phyloP scores from a whole-genome alignment of 2,797 vertebrate genomes.

The Eulemur albifrons region DNA sequence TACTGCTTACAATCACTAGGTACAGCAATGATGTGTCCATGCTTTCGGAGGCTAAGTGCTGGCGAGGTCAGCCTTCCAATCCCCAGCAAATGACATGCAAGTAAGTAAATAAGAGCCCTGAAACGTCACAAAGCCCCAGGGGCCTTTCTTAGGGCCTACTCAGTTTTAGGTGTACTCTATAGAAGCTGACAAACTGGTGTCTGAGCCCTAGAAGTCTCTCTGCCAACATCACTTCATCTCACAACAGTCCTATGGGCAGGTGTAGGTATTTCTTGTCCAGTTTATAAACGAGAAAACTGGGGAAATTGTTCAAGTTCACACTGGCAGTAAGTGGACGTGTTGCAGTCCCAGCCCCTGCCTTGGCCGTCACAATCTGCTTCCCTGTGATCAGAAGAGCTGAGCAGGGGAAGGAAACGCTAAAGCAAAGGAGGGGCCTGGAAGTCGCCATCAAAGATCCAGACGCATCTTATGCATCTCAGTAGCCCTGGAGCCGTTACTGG shows the following conservation, averaged over 20 bases:
- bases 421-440: neutral
- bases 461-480: neutral
- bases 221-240: neutral
- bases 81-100: neutral
- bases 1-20: neutral
- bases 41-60: neutral
- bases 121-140: neutral
- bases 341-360: neutral
- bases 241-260: neutral
- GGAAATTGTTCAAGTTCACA: neutral
- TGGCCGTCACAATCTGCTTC: neutral
- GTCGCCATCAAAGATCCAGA: neutral
- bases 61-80: neutral
- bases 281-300: neutral
- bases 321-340: neutral
- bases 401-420: neutral
- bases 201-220: neutral
- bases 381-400: neutral
- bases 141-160: neutral
- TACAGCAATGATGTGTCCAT: neutral
- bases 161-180: neutral
- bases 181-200: neutral
- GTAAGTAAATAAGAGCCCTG: neutral
- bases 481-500: neutral
- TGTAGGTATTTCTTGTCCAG: neutral